Evolutionary conservation across 2,888 invertebrate genomes (phyloP), one percentile per base, ranked within the genome.

Genomic region (Perdita meconis): DNA sequence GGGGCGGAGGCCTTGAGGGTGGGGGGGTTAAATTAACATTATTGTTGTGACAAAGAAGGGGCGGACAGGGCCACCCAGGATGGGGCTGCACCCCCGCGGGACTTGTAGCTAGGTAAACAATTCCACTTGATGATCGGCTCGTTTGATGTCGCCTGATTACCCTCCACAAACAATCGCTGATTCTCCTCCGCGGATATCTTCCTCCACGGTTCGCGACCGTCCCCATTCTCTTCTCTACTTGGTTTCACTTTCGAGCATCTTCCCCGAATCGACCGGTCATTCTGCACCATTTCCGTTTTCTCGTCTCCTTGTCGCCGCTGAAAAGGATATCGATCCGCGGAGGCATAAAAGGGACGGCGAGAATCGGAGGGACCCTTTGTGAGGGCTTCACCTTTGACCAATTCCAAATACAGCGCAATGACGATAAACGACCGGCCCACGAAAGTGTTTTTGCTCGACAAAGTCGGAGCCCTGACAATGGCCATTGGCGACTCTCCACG

Each of bases 101-200:
- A 86, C 81, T 86, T 86, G 84, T 85, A 82, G 78, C 81, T 90
- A 81, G 86, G 91, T 91, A 92, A 92, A 92, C 92, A 92, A 92
- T 92, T 89, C 89, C 85, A 90, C 90, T 91, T 92, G 90, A 92
- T 92, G 90, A 92, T 92, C 91, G 90, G 89, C 88, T 90, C 92
- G 92, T 92, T 92, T 92, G 92, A 92, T 92, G 89, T 92, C 86
- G 92, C 90, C 89, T 91, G 92, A 92, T 92, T 92, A 92, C 90
- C 91, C 89, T 91, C 88, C 78, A 87, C 90, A 92, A 92, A 92
- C 91, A 92, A 90, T 92, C 89, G 88, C 82, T 90, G 90, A 90
- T 92, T 91, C 89, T 88, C 83, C 80, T 76, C 60, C 65, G 65
- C 65, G 65, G 64, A 70, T 70, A 68, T 75, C 71, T 53, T 56